These are phyloP conservation scores for Morpho helenor DNA, from an alignment of 2,888 invertebrate species.

Conservation along the genomic window DNA sequence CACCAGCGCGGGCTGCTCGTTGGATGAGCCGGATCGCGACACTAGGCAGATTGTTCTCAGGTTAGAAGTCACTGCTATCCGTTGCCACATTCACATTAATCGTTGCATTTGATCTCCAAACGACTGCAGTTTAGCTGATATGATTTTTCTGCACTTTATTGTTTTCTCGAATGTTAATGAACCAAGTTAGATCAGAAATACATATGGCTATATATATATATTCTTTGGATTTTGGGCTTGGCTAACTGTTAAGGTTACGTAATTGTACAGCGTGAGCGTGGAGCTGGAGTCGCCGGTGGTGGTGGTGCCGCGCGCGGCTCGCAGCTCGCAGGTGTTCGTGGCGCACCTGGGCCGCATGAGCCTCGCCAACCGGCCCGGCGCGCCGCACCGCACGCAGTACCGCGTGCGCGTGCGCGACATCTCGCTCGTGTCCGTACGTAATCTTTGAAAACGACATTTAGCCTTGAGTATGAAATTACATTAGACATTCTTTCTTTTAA, in stretches of 20 bases:
- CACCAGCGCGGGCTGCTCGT: conserved; percentile 55
- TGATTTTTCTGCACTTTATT: no score
- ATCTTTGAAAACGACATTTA: no score
- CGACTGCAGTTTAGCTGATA: no score
- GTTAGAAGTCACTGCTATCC: conserved; percentile 4
- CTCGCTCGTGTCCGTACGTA: conserved; percentile 87
- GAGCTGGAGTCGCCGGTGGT: conserved; percentile 95
- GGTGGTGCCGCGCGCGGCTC: conserved; percentile 88
- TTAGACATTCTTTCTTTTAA: no score
- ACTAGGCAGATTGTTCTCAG: conserved; percentile 58
- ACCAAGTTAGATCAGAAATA: no score
- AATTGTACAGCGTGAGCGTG: conserved; percentile 81
- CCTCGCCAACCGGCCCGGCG: conserved; percentile 65
- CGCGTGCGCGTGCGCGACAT: conserved; percentile 89
- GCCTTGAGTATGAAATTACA: no score
- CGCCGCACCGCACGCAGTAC: conserved; percentile 66
- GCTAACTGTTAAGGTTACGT: not conserved
- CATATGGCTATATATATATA: no score
- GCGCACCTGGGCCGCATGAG: conserved; percentile 95
- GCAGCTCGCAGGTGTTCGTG: conserved; percentile 91
- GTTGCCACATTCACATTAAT: no score
- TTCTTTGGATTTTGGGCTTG: no score
- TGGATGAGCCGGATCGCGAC: conserved; percentile 64
- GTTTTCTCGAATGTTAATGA: no score
- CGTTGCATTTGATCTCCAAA: no score